Evolutionary conservation across 2,113 vertebrate genomes (phyloP).

Genomic region (Bubo bubo): DNA sequence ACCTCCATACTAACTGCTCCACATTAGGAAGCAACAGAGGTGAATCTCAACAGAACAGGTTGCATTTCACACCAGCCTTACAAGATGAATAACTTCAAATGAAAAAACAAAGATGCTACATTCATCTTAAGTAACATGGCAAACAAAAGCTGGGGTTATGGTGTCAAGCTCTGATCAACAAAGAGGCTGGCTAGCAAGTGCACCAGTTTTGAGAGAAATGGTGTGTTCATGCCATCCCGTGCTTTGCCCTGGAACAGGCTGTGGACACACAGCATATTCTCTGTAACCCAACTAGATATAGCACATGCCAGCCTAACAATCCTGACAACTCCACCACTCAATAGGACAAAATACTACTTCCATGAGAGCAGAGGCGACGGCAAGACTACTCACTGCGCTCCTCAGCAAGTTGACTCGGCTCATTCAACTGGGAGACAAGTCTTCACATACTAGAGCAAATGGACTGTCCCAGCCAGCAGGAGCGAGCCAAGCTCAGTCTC

Average conservation of each 20-base stretch:
- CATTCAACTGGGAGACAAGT: background rate
- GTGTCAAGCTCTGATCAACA: background rate
- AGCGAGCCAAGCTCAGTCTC: background rate
- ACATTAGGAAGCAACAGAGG: background rate
- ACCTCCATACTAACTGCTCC: background rate
- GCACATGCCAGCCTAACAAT: background rate
- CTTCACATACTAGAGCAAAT: rapidly evolving
- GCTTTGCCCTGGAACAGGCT: background rate
- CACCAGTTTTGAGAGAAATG: background rate
- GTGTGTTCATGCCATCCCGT: background rate
- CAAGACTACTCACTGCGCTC: background rate
- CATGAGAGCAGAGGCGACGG: background rate
- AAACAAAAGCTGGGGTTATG: background rate
- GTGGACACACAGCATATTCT: background rate
- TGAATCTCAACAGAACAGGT: background rate
- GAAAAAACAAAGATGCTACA: background rate
- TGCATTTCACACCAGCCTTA: background rate
- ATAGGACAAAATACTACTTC: background rate
- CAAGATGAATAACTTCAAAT: background rate
- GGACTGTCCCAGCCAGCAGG: background rate
- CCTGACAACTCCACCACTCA: background rate
- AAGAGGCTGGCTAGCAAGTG: background rate
- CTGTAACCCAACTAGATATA: background rate
- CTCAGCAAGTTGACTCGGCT: background rate
- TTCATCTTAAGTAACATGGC: background rate